Evolutionary conservation across 2,888 invertebrate genomes (phyloP), one percentile per base, ranked within the genome.

Genomic region (Pandemis heparana): DNA sequence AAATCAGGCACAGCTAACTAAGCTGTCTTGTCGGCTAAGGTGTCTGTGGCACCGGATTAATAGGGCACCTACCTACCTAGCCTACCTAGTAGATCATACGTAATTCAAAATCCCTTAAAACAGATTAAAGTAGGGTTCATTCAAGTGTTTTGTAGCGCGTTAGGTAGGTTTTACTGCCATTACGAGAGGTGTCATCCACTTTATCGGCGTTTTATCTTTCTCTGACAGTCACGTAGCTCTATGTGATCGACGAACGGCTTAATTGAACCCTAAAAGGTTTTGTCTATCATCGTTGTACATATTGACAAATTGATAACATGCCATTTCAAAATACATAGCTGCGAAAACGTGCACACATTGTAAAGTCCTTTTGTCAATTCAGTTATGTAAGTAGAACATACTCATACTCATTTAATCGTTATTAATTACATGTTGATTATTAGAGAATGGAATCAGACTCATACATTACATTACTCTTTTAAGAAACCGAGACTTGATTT

Each of bases 281-380:
- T 51, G 51, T 63, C 63, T 46, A 56, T 70, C 53, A 63, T 63
- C 63, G 51, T 62, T 51, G 41, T 38, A 16, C n/a, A 5, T 1
- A 41, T 41, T 7, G 41, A 8, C 41, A 70, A 63, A 70, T 63
- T 63, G 32, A 41, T 16, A 53, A 53, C 38, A 70, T 56, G 10
- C 12, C 5, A 12, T 63, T 70, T n/a, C 12, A 51, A 46, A 46
- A 41, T 41, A 41, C 23, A 41, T 41, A 41, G 7, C 9, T 41
- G 43, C 43, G 12, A 14, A 46, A 46, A 12, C 43, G 9, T 46
- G 12, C 43, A 12, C 10, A 4, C 5, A 46, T 41, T 7, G 9
- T 41, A 8, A 9, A 41, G 9, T 41, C 41, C 41, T 41, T 41
- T 8, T 41, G 5, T 41, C 7, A 41, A 41, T 41, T 41, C 7